Conservation (phyloP, 1,140 invertebrate genomes). For the Metaphire vulgaris region DNA sequence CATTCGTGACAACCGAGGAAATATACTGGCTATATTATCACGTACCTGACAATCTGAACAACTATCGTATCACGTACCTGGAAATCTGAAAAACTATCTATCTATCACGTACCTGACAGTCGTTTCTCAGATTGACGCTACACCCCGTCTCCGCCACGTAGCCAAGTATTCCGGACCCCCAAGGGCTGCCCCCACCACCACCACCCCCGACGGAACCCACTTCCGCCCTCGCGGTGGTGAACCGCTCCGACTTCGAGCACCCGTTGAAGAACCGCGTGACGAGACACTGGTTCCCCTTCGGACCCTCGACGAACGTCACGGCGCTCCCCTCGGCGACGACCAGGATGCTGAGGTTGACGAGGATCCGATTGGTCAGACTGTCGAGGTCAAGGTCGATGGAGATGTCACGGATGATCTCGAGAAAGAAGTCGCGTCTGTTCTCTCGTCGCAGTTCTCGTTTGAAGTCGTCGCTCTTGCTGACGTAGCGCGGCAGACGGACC, state of each 20-base stretch:
- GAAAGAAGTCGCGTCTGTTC: constrained; percentile 53
- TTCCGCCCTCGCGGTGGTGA: constrained; percentile 26
- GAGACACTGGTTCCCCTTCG: constrained; percentile 47
- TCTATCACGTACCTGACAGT: constrained; percentile 51
- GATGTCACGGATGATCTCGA: constrained; percentile 53
- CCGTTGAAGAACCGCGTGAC: constrained; percentile 46
- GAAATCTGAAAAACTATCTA: too few relatives aligned
- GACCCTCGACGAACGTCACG: constrained; percentile 53
- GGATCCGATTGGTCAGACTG: constrained; percentile 52
- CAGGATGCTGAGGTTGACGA: constrained; percentile 53
- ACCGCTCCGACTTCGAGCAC: constrained; percentile 35
- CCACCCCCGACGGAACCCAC: constrained; percentile 29
- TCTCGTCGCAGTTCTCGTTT: constrained; percentile 50
- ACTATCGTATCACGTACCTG: too few relatives aligned
- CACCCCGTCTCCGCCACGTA: constrained; percentile 39
- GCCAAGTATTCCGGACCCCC: constrained; percentile 36
- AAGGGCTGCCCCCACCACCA: constrained; percentile 32
- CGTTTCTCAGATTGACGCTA: constrained; percentile 48
- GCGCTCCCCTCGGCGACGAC: constrained; percentile 54
- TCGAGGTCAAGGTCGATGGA: constrained; percentile 54
- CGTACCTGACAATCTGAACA: too few relatives aligned
- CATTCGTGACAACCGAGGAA: too few relatives aligned
- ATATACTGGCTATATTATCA: too few relatives aligned
- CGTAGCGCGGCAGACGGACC: constrained; percentile 50
- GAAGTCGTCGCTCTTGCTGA: constrained; percentile 45